Conservation (phyloP, 2,113 vertebrate species). For the Phalacrocorax pelagicus region DNA sequence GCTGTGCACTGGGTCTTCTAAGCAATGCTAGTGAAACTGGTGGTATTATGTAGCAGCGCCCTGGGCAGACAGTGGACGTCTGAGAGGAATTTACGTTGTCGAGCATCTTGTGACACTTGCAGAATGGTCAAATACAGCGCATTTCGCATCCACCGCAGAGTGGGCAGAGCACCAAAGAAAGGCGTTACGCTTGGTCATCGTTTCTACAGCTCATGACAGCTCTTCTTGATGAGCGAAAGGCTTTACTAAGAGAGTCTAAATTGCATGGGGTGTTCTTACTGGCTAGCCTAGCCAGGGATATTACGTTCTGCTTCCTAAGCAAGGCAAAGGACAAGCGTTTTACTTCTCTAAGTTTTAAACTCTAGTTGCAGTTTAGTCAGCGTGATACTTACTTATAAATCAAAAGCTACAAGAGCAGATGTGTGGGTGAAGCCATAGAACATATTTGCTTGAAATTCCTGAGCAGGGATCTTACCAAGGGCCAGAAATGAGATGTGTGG, state of each 20-base stretch:
- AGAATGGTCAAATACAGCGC: not conserved
- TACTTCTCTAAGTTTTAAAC: slow-evolving; percentile 33
- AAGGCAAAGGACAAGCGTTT: slow-evolving; percentile 15
- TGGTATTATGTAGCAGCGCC: slow-evolving; percentile 45
- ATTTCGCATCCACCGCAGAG: not conserved
- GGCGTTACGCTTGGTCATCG: not conserved
- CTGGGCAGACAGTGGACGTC: not conserved
- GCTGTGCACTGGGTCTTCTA: slow-evolving; percentile 59
- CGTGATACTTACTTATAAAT: slow-evolving; percentile 37
- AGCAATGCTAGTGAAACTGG: slow-evolving; percentile 41
- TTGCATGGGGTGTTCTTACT: not conserved
- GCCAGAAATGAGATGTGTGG: slow-evolving; percentile 73
- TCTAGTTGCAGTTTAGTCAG: slow-evolving; percentile 44
- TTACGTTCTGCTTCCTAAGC: not conserved
- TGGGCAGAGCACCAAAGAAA: slow-evolving; percentile 54
- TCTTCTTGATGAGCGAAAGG: not conserved
- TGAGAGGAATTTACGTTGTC: not conserved
- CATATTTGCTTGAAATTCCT: slow-evolving; percentile 69
- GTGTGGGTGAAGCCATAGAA: slow-evolving; percentile 80
- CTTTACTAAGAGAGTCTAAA: not conserved
- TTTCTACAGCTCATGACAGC: not conserved
- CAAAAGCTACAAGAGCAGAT: slow-evolving; percentile 41
- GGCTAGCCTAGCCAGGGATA: not conserved
- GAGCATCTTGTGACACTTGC: not conserved
- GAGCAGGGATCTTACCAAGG: slow-evolving; percentile 78